Percentiles rank a stretch among this genome's conserved stretches.
Evolutionary conservation across 2,888 invertebrate genomes (phyloP).

Genomic region (Eristalis intricaria): DNA sequence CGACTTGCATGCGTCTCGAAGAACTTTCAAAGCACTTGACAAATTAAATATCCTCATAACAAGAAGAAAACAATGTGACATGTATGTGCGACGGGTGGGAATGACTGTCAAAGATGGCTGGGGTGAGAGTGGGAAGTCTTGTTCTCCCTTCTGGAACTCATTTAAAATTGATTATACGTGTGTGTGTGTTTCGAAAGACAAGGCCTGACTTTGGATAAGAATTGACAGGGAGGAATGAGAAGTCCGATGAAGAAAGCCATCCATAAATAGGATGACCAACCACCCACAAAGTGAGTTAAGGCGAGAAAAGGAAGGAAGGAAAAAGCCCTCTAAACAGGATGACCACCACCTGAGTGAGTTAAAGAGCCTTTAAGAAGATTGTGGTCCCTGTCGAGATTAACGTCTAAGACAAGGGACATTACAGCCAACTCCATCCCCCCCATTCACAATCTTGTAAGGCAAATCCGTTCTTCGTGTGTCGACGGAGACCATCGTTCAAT

Average conservation of each 20-base stretch:
- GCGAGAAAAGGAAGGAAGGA: neutral
- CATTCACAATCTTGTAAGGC: neutral
- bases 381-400: neutral
- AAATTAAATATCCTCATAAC: neutral
- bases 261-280: neutral
- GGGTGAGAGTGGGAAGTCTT: neutral
- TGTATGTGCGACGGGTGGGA: neutral
- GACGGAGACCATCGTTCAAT: neutral
- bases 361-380: neutral
- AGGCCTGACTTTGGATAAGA: neutral
- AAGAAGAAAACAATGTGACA: neutral
- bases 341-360: neutral
- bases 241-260: neutral
- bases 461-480: neutral
- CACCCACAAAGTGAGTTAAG: neutral
- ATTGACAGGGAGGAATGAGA: too few species aligned
- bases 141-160: neutral
- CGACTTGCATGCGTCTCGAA: neutral
- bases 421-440: neutral
- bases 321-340: neutral
- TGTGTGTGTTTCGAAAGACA: neutral
- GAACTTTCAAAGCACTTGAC: neutral
- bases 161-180: neutral
- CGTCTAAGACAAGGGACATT: neutral
- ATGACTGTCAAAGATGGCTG: neutral